These are phyloP conservation scores for Alviniconcha marisindica DNA, from an alignment of 1,140 invertebrate genomes.

Conservation along the genomic window DNA sequence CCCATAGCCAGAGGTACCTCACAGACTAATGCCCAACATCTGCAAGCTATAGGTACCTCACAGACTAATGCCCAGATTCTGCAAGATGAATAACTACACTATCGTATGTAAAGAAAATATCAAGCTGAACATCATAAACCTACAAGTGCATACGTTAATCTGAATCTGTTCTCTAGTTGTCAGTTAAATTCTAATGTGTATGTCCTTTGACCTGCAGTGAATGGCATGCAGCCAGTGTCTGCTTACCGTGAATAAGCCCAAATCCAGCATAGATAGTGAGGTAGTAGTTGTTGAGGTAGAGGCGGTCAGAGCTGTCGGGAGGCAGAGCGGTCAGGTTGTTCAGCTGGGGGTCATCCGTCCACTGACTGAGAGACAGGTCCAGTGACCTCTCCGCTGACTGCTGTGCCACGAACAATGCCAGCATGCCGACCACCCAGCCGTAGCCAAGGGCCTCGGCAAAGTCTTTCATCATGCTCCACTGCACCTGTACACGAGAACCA, in stretches of 20 bases:
- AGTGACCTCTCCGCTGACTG: background rate
- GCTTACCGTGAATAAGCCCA: constrained; percentile 66
- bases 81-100: too few species aligned
- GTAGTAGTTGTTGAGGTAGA: constrained; percentile 58
- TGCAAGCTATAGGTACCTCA: too few species aligned
- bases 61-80: too few species aligned
- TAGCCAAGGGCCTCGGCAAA: background rate
- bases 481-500: background rate
- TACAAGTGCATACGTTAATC: too few species aligned
- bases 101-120: too few species aligned
- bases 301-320: constrained; percentile 53
- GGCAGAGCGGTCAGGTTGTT: constrained; percentile 45
- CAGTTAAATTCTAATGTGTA: too few species aligned
- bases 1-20: too few species aligned
- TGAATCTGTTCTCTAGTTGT: too few species aligned
- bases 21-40: too few species aligned
- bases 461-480: background rate
- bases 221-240: too few species aligned
- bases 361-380: constrained; percentile 47
- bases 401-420: background rate
- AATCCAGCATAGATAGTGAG: constrained; percentile 61
- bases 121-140: too few species aligned
- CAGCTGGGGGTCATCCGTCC: constrained; percentile 62
- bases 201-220: too few species aligned
- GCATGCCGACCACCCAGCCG: background rate